These are phyloP conservation scores for Chrysolina americana DNA, from an alignment of 2,888 invertebrate species.

Conservation along the genomic window DNA sequence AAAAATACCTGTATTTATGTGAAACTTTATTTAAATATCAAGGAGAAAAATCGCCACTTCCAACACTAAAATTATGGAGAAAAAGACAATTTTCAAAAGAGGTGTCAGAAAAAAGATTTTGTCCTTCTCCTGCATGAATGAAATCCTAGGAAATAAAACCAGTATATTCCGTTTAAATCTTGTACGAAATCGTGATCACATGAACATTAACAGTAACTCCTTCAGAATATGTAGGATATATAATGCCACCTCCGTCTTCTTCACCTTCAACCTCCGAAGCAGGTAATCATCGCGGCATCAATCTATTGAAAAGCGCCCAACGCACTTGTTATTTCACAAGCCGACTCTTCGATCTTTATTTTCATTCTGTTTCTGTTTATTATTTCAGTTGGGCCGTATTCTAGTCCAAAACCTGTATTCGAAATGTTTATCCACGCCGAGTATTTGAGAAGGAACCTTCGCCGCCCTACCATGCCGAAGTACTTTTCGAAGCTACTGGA, in stretches of 20 bases:
- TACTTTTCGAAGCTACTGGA: too few species aligned
- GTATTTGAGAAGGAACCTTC: background rate
- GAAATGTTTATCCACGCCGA: conserved; percentile 3
- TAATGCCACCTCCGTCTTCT: background rate
- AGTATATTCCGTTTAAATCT: background rate
- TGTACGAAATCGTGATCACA: background rate
- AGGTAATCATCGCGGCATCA: conserved; percentile 19
- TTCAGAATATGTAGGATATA: background rate
- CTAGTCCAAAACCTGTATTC: conserved; percentile 6
- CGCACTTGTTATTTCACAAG: conserved; percentile 11
- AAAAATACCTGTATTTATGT: too few species aligned
- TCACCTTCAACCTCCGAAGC: conserved; percentile 12
- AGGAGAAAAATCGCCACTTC: too few species aligned
- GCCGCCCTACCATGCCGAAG: too few species aligned
- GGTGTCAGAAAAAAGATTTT: too few species aligned
- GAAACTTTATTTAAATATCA: too few species aligned
- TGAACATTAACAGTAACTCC: conserved; percentile 5
- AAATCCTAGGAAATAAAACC: too few species aligned
- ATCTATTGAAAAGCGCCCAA: conserved; percentile 13
- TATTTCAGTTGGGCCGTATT: conserved; percentile 15
- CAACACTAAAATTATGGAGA: too few species aligned
- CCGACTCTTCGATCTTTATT: conserved; percentile 18
- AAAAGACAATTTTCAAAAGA: too few species aligned
- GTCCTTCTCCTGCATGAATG: too few species aligned
- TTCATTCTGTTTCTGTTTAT: conserved; percentile 9